These are phyloP conservation scores for Ditylenchus weischeri DNA, from an alignment of 2,888 invertebrate genomes.

Conservation along the genomic window DNA sequence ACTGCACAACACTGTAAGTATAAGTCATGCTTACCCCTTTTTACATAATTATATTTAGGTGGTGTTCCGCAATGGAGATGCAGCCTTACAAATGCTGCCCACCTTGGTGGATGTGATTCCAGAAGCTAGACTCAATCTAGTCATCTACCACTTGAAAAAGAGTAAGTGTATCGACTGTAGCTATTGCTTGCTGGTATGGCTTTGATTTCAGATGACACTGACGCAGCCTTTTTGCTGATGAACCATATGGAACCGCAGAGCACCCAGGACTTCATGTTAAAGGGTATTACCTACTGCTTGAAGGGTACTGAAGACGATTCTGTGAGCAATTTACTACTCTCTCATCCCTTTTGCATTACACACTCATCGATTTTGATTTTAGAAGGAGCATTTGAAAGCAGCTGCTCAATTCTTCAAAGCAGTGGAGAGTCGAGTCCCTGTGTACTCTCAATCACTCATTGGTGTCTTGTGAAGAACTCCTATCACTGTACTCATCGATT, in stretches of 20 bases:
- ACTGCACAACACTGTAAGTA: constrained; percentile 75
- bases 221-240: constrained; percentile 42
- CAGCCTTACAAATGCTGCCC: constrained; percentile 67
- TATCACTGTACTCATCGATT: neutral
- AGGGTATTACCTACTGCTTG: constrained; percentile 89
- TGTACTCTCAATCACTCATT: too few species aligned
- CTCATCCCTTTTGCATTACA: too few species aligned
- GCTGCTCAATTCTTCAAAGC: constrained; percentile 94
- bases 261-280: constrained; percentile 90
- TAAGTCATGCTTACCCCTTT: neutral
- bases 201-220: constrained; percentile 40
- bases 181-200: neutral
- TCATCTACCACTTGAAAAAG: constrained; percentile 85
- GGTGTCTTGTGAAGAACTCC: too few species aligned
- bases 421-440: too few species aligned
- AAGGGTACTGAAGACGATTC: constrained; percentile 87
- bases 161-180: constrained; percentile 53
- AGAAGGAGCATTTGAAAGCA: constrained; percentile 88
- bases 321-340: constrained; percentile 9
- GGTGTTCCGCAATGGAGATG: constrained; percentile 54
- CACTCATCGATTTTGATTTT: constrained; percentile 46
- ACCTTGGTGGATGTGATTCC: constrained; percentile 88
- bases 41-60: constrained; percentile 62
- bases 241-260: constrained; percentile 84
- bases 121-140: constrained; percentile 90